Base-by-base conservation (phyloP, 1,140 invertebrate species). In the Eurytemora carolleeae region DNA sequence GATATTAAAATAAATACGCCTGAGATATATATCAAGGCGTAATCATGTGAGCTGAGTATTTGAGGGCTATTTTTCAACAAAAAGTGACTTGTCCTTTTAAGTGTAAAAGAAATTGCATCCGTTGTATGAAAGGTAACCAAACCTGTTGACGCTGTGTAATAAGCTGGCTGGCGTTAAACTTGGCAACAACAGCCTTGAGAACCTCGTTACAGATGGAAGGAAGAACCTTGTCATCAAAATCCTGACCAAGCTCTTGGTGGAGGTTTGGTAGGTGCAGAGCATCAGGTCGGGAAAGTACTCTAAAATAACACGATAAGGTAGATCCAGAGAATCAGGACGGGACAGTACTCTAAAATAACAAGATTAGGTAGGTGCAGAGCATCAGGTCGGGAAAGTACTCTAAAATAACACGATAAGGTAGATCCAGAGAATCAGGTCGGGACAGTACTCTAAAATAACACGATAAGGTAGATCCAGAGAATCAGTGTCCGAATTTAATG, bases 171-270 rank as follows among this genome's bases (percentile, higher is more conserved):
- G 96, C 96, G 78, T 99, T 99, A 71, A 99, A 99, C 75, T 99
- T 98, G 2, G 96, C 96, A 19, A 99, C 95, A 22, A 99, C 95
- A 63, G 91, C 92, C 74, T 99, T 99, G 17, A 99, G 75, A 52
- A 98, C 95, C 78, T 99, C 95, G 76, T 98, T 98, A 72, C 90
- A 94, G 74, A 98, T 98, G 3, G 93, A 98, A 26, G 95, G 95
- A 64, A 99, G 75, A 18, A 64, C 79, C 65, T 78, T 70, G 65
- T 81, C 79, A 69, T 81, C 80, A 71, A 75, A 81, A 68, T 82
- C 79, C 21, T 70, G 68, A 19, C 80, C 80, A 19, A 82, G 73
- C 70, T 92, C 86, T 69, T 87, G 79, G 71, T 98, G 98, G 75
- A 98, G 86, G 22, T 73, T 73, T 1, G 93, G 87, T 44, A 98